A percentile compares a stretch with the other conserved stretches of the same genome.
Conservation (phyloP, 2,113 vertebrate genomes). For the Ifrita kowaldi region DNA sequence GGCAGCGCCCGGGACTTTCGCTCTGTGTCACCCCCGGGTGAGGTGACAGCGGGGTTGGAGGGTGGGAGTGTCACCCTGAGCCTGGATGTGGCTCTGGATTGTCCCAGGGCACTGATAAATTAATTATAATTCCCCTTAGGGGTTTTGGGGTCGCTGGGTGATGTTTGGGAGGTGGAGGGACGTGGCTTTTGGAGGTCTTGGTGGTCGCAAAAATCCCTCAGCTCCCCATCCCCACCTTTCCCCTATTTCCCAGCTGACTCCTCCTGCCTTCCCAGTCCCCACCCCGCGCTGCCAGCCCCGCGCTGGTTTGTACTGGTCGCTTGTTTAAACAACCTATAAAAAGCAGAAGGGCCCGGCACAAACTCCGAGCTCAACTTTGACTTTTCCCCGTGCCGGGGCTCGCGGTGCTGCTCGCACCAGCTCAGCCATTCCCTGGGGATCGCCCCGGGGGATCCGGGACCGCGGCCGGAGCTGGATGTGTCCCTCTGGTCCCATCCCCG, state of each 20-base stretch:
- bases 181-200: rapidly evolving
- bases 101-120: rapidly evolving
- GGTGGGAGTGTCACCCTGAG: rapidly evolving
- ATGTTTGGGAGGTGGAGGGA: rapidly evolving
- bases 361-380: not conserved
- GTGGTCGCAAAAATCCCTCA: not conserved
- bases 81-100: not conserved
- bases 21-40: not conserved
- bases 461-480: not conserved
- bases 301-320: not conserved
- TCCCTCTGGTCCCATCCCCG: rapidly evolving
- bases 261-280: not conserved
- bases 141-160: not conserved
- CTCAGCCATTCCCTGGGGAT: not conserved
- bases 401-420: not conserved
- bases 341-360: constrained; percentile 1
- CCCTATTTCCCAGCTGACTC: not conserved
- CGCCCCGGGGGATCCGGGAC: rapidly evolving
- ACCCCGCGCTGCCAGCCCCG: rapidly evolving
- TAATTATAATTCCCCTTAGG: rapidly evolving
- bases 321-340: constrained; percentile 48
- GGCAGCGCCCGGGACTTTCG: not conserved
- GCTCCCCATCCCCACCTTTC: not conserved
- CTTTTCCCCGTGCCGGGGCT: not conserved
- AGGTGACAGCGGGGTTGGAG: not conserved